phyloP scores from a whole-genome alignment of 2,113 vertebrate genomes.

The Anolis sagrei region DNA sequence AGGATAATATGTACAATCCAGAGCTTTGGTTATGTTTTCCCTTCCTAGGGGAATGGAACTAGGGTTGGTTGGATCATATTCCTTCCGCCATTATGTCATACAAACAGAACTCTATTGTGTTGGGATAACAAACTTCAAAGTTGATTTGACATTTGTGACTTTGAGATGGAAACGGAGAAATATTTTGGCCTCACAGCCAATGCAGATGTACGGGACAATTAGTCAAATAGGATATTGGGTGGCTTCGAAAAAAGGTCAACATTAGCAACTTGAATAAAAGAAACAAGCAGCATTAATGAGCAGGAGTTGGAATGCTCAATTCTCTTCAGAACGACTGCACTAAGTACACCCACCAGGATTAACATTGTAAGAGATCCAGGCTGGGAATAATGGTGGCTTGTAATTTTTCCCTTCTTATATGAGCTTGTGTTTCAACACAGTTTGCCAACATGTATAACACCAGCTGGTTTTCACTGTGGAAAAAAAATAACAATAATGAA shows the following conservation, averaged over 20 bases:
- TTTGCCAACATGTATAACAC: constrained; percentile 32
- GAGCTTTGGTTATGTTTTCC: not conserved
- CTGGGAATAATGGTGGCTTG: constrained; percentile 18
- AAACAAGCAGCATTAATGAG: constrained; percentile 4
- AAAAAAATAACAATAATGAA: constrained; percentile 27
- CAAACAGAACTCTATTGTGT: not conserved
- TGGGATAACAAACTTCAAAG: not conserved
- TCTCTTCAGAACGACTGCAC: constrained; percentile 23
- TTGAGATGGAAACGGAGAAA: constrained; percentile 12
- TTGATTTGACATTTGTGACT: constrained; percentile 15
- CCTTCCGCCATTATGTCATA: constrained; percentile 18
- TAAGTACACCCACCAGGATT: constrained; percentile 13
- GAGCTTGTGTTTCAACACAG: constrained; percentile 39
- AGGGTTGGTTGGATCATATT: constrained; percentile 12
- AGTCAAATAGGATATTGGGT: not conserved
- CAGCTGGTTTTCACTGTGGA: constrained; percentile 36
- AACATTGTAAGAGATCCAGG: constrained; percentile 21
- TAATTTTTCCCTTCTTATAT: not conserved
- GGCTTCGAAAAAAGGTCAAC: not conserved
- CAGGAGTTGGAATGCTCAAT: constrained; percentile 9
- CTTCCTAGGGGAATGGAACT: not conserved
- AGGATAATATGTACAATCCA: constrained; percentile 34
- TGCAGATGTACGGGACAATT: constrained; percentile 33
- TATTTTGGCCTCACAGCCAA: constrained; percentile 19
- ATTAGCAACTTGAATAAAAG: constrained; percentile 20